A percentile compares a stretch with the other conserved stretches of the same genome.
Conservation (phyloP, 2,797 vertebrate genomes). For the Amblyopsis hoosieri region DNA sequence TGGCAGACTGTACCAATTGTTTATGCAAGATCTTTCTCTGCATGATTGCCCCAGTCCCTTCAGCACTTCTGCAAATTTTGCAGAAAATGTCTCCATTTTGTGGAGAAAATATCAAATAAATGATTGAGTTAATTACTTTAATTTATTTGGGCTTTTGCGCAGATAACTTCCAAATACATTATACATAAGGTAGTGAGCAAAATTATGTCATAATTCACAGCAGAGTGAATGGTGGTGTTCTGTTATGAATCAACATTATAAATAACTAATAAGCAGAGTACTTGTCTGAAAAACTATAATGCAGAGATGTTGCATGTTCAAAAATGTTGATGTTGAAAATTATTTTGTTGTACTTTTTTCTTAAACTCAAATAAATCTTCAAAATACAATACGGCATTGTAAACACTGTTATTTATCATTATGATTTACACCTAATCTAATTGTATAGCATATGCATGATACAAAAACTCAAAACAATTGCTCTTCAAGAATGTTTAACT, state of each 20-base stretch:
- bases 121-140: slow-evolving; percentile 77
- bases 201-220: slow-evolving; percentile 61
- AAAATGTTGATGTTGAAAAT: no score
- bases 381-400: no score
- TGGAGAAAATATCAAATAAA: slow-evolving; percentile 68
- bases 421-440: no score
- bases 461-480: no score
- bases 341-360: no score
- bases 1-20: slow-evolving; percentile 50
- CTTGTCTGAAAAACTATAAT: slow-evolving; percentile 19
- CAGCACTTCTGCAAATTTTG: slow-evolving; percentile 55
- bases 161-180: slow-evolving; percentile 54
- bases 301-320: no score
- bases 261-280: slow-evolving; percentile 53
- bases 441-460: no score
- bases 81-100: slow-evolving; percentile 61
- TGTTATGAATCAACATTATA: slow-evolving; percentile 57
- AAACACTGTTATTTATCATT: no score
- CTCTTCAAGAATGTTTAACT: no score
- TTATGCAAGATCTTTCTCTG: slow-evolving; percentile 50
- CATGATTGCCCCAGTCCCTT: slow-evolving; percentile 39
- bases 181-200: slow-evolving; percentile 50
- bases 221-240: slow-evolving; percentile 44
- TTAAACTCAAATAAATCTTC: no score
- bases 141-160: slow-evolving; percentile 71